phyloP scores from a whole-genome alignment of 2,888 invertebrate species.

The Tachystola acroxantha region DNA sequence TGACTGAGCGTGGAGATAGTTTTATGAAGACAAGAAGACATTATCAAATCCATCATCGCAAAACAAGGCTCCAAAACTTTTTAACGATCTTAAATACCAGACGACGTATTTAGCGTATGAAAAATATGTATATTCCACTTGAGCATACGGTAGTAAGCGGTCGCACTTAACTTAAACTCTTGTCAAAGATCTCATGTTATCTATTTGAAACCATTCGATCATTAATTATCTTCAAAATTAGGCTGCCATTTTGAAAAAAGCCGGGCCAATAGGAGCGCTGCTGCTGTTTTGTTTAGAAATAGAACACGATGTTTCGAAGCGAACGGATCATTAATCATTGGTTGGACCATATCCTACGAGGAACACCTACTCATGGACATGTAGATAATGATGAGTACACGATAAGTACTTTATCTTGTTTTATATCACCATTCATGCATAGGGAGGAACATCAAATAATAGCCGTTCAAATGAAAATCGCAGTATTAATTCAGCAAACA shows the following conservation, averaged over 20 bases:
- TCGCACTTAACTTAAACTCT: conserved; percentile 46
- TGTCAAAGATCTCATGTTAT: conserved; percentile 46
- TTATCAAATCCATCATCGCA: conserved; percentile 8
- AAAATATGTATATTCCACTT: conserved; percentile 44
- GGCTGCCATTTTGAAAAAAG: conserved; percentile 66
- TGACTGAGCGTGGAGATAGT: conserved; percentile 7
- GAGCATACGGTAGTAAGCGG: conserved; percentile 49
- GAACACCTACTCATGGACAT: conserved; percentile 16
- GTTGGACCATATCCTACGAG: conserved; percentile 27
- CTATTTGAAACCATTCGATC: conserved; percentile 48
- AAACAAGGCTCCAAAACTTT: conserved; percentile 17
- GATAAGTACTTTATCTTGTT: conserved; percentile 6
- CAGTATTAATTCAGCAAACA: no score
- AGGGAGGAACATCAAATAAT: no score
- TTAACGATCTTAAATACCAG: conserved; percentile 26
- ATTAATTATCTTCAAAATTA: conserved; percentile 68
- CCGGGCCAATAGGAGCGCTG: conserved; percentile 49
- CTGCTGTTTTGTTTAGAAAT: conserved; percentile 56
- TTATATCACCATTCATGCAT: neutral
- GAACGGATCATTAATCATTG: conserved; percentile 66
- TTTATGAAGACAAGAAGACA: conserved; percentile 1
- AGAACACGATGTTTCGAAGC: conserved; percentile 48
- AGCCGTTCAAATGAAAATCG: no score
- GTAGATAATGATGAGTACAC: conserved; percentile 17
- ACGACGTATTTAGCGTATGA: conserved; percentile 55